Conservation (phyloP, 2,888 invertebrate genomes). For the Drosophila ezoana region DNA sequence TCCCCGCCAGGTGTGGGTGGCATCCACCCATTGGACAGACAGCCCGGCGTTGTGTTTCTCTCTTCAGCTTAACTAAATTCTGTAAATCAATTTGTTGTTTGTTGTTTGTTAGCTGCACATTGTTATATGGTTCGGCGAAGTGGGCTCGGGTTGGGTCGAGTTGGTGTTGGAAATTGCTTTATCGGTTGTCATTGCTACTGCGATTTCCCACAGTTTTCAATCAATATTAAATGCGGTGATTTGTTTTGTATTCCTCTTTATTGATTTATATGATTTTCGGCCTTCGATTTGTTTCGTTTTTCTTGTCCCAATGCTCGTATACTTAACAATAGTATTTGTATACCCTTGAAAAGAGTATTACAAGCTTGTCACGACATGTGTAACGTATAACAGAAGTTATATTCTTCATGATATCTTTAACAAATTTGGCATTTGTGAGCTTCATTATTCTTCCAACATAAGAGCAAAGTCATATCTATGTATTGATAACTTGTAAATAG, state of each 20-base stretch:
- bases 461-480: too few relatives aligned
- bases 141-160: background rate
- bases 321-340: constrained; percentile 14
- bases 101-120: constrained; percentile 29
- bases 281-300: constrained; percentile 33
- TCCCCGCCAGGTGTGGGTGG: background rate
- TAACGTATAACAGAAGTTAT: too few relatives aligned
- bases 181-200: constrained; percentile 35
- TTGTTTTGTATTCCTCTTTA: constrained; percentile 34
- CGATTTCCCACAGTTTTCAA: constrained; percentile 51
- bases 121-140: background rate
- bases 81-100: constrained; percentile 42
- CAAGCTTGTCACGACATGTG: background rate
- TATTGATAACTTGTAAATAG: too few relatives aligned
- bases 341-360: background rate
- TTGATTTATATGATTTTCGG: constrained; percentile 57
- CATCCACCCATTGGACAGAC: background rate
- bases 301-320: constrained; percentile 5
- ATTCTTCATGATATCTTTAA: too few relatives aligned
- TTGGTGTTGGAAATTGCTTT: constrained; percentile 10
- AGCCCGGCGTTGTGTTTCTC: background rate
- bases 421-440: too few relatives aligned
- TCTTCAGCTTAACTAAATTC: constrained; percentile 23
- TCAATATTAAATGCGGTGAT: constrained; percentile 56
- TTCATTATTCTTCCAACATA: too few relatives aligned